These are phyloP conservation scores for Aplocera efformata DNA, from an alignment of 2,888 invertebrate genomes.

Conservation along the genomic window DNA sequence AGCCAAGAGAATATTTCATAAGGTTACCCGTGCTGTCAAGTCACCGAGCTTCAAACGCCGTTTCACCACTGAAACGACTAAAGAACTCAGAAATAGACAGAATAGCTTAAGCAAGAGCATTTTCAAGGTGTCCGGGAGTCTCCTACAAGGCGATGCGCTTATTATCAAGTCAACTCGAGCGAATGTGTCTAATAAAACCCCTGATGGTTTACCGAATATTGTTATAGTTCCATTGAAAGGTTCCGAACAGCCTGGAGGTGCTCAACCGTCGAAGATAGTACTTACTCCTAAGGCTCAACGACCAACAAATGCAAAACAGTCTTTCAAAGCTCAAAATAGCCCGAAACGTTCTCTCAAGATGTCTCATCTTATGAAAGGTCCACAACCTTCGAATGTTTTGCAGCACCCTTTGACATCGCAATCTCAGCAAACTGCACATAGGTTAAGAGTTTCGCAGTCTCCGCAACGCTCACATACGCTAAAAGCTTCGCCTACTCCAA, in stretches of 20 bases:
- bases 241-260: constrained; percentile 11
- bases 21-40: constrained; percentile 60
- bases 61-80: constrained; percentile 62
- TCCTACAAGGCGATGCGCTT: constrained; percentile 68
- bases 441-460: constrained; percentile 7
- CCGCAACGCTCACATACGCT: constrained; percentile 10
- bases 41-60: constrained; percentile 65
- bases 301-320: not conserved
- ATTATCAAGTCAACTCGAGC: constrained; percentile 66
- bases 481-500: constrained; percentile 11
- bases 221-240: constrained; percentile 46
- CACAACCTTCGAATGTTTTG: constrained; percentile 7
- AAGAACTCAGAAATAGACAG: constrained; percentile 69
- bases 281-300: constrained; percentile 8
- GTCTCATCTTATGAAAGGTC: constrained; percentile 7
- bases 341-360: constrained; percentile 8
- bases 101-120: constrained; percentile 73
- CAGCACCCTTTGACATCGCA: constrained; percentile 7
- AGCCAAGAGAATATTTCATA: constrained; percentile 61
- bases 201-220: constrained; percentile 59
- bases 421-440: constrained; percentile 5
- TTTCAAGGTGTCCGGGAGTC: constrained; percentile 65
- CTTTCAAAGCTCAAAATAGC: constrained; percentile 2
- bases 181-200: constrained; percentile 49
- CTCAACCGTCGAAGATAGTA: constrained; percentile 5